Base-by-base conservation (phyloP, 1,140 invertebrate genomes). In the Eufriesea mexicana region DNA sequence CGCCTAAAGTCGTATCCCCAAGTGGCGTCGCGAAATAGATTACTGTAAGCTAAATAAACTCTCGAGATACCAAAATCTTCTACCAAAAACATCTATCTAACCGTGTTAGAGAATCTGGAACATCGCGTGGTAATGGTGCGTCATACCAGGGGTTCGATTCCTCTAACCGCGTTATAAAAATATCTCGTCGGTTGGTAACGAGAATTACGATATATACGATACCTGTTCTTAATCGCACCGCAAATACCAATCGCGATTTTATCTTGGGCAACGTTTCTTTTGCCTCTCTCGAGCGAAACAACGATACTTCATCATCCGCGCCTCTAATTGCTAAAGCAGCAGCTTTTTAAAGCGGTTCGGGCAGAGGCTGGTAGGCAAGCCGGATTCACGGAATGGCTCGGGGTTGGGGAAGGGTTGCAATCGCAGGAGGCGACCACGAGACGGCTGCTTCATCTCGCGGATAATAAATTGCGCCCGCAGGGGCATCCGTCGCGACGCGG, bases 381-480 rank as follows among this genome's bases (percentile, higher is more conserved):
- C 6, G 25, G 18, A 16, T 72, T 61, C 42, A 12, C 5, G 16
- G 35, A 79, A 68, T 28, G 18, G 42, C 12, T 0, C 8, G 62
- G 20, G 16, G 14, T 9, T 47, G 23, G 18, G n/a, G 18, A n/a
- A 28, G n/a, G 73, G 47, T 59, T 18, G 54, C 54, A 76, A 68
- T 75, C 72, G 62, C 28, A 8, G 23, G 67, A 59, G 54, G 12
- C 28, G 57, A 12, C 47, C 62, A 5, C 57, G 49, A 45, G 35
- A 74, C n/a, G 28, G 28, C 23, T 16, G 61, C 73, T 51, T 68
- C 73, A 61, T 77, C 73, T 82, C 54, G 25, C 54, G 51, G 42
- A 82, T 82, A 82, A 82, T 77, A 77, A 82, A 82, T 82, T 77
- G 80, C 80, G n/a, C 62, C 73, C 62, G 49, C 45, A 42, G 62